Base-by-base conservation (phyloP, 2,113 vertebrate species). In the Lepisosteus osseus region DNA sequence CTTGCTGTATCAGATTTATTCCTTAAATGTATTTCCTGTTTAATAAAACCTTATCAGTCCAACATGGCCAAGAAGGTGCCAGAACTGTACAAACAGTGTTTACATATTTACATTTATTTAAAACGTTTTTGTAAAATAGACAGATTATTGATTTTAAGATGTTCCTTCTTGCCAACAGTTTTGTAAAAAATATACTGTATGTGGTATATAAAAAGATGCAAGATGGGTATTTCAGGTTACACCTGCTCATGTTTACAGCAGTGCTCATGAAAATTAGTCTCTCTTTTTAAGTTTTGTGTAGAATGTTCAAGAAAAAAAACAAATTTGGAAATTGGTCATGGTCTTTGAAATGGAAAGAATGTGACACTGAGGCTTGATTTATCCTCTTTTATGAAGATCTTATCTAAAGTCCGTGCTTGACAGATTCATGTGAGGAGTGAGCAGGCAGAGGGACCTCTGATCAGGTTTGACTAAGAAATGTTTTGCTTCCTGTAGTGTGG, bases 81-180 rank as follows among this genome's bases (percentile, higher is more conserved):
- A 54, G 71, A 79, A 73, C 68, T 78, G 79, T 73, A 78, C 86
- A 92, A 88, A 81, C 81, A 81, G 85, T 92, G 96, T 98, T 99
- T 98, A 99, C 96, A 95, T 95, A 85, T 92, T 85, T 91, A 86
- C 83, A 80, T 89, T 7, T 95, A 95, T 96, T 95, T 92, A 94
- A 96, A 86, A 87, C 72, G 88, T 92, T 92, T 90, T 82, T 88
- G 82, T 82, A 40, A 65, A 17, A 42, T 13, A 40, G 7, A 54
- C 6, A 12, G 42, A 56, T 63, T 72, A 56, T 61, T 11, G 12
- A 61, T 72, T 54, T 63, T 44, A 15, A 79, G 69, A 72, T 72
- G 75, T 80, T 54, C 83, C 66, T n/a, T 6, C 45, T 61, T 77
- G 61, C 61, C 68, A 70, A 71, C 61, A 65, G 62, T 76, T 68